These are phyloP conservation scores for Brevimyrus niger DNA, from an alignment of 2,113 vertebrate species.

Conservation along the genomic window DNA sequence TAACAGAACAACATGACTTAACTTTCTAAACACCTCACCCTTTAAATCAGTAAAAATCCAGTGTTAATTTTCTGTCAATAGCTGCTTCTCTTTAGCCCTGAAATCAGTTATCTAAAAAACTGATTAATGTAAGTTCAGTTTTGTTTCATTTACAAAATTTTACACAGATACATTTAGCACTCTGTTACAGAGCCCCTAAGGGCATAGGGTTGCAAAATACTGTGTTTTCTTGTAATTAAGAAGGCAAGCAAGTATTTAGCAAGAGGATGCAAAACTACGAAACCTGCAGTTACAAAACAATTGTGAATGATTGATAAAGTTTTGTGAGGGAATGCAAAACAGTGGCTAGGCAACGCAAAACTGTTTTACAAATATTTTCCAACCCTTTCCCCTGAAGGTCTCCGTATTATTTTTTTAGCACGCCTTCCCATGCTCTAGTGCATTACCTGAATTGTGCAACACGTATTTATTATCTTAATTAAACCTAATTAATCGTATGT, in stretches of 20 bases:
- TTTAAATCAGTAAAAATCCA: not conserved
- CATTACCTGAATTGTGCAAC: not conserved
- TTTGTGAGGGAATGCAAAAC: not conserved
- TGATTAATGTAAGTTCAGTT: not conserved
- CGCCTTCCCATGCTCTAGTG: not conserved
- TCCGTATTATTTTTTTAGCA: not conserved
- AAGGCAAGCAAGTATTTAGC: not conserved
- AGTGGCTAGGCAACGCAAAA: not conserved
- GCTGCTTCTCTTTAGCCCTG: not conserved
- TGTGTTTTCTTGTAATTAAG: not conserved
- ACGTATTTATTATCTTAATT: not conserved
- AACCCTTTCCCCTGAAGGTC: not conserved
- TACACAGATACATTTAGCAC: not conserved
- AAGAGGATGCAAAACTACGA: not conserved
- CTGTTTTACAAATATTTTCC: not conserved
- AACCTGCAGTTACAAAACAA: not conserved
- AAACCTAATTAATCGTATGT: not conserved
- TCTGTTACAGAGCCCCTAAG: not conserved
- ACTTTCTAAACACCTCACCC: not conserved
- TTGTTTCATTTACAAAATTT: not conserved
- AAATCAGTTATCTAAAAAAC: not conserved
- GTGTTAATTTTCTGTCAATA: not conserved
- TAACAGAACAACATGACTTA: not conserved
- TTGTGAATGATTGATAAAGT: not conserved
- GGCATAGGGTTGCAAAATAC: not conserved